A percentile compares a stretch with the other conserved stretches of the same genome.
Conservation (phyloP, 2,888 invertebrate species). For the Dendrolimus houi region DNA sequence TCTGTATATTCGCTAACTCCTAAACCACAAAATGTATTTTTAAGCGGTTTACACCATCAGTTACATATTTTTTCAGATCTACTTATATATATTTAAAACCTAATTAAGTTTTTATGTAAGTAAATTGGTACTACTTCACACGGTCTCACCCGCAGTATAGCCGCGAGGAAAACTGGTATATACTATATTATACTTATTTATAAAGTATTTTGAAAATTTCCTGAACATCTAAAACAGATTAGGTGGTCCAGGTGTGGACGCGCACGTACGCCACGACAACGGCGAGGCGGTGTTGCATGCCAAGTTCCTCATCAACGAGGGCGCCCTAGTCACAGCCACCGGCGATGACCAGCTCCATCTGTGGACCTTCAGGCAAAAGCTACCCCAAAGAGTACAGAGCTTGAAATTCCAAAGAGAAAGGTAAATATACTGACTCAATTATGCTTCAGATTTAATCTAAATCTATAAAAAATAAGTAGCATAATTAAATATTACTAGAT, state of each 20-base stretch:
- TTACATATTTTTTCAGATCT: too few species aligned
- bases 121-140: too few species aligned
- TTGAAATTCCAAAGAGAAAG: slow-evolving; percentile 98
- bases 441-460: too few species aligned
- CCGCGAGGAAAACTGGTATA: too few species aligned
- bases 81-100: too few species aligned
- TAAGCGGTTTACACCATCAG: too few species aligned
- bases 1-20: too few species aligned
- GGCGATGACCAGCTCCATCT: slow-evolving; percentile 97
- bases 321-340: slow-evolving; percentile 95
- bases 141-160: too few species aligned
- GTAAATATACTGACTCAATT: slow-evolving; percentile 61
- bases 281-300: slow-evolving; percentile 90
- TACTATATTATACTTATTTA: neutral
- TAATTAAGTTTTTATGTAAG: too few species aligned
- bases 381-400: slow-evolving; percentile 95
- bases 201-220: slow-evolving; percentile 20
- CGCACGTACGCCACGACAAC: slow-evolving; percentile 91
- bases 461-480: too few species aligned
- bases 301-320: slow-evolving; percentile 97
- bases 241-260: slow-evolving; percentile 97
- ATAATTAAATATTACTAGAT: too few species aligned
- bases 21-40: too few species aligned
- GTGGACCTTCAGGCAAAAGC: slow-evolving; percentile 97
- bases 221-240: slow-evolving; percentile 78